Conservation (phyloP, 2,888 invertebrate genomes). For the Euplagia quadripunctaria region DNA sequence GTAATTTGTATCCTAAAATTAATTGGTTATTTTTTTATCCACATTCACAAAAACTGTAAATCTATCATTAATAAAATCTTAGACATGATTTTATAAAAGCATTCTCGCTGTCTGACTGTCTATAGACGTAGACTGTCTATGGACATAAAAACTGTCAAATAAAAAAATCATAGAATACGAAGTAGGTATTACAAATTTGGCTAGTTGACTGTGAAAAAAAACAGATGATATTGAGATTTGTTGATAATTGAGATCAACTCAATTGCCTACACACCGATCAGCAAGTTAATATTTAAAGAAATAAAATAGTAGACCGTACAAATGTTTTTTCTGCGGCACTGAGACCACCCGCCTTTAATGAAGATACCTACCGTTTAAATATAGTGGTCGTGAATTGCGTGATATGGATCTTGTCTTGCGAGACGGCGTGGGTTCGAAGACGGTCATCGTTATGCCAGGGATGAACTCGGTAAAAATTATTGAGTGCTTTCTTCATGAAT, state of each 20-base stretch:
- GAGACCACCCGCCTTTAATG: constrained; percentile 47
- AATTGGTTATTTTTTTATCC: too few species aligned
- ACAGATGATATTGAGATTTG: not conserved
- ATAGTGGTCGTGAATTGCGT: constrained; percentile 46
- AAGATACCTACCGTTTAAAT: constrained; percentile 49
- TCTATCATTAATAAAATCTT: not conserved
- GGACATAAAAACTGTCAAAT: not conserved
- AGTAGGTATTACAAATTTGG: not conserved
- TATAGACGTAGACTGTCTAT: not conserved
- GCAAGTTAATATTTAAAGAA: not conserved
- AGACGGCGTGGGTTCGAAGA: constrained; percentile 57
- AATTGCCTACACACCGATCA: not conserved
- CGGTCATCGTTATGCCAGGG: constrained; percentile 56
- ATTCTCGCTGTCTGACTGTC: not conserved
- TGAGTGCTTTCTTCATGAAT: not conserved
- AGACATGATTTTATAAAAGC: not conserved
- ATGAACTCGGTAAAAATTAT: constrained; percentile 16
- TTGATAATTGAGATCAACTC: not conserved
- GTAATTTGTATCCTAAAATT: too few species aligned
- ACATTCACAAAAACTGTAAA: too few species aligned
- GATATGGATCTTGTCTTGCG: constrained; percentile 49
- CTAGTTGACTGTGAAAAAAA: not conserved
- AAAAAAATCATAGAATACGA: not conserved
- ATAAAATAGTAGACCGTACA: not conserved
- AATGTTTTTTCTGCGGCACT: constrained; percentile 14